Evolutionary conservation across 2,888 invertebrate genomes (phyloP).

Genomic region (Rambutsinella grinnellia): DNA sequence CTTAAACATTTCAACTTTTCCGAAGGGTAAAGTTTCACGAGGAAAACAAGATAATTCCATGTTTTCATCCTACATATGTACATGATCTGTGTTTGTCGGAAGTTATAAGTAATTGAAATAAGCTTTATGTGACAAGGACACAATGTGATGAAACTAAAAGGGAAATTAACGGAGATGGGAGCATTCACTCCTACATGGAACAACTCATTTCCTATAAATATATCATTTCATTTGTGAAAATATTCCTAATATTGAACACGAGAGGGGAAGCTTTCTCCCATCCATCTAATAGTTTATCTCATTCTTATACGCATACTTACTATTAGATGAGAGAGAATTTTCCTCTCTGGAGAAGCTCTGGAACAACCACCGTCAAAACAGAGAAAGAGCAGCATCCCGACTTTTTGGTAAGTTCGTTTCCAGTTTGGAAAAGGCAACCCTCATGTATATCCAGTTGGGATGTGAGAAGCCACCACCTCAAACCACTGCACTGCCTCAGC

Average conservation of each 20-base stretch:
- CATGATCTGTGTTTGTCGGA: constrained; percentile 14
- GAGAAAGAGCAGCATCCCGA: neutral
- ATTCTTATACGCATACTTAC: too few species aligned
- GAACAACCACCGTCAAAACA: neutral
- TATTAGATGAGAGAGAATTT: too few species aligned
- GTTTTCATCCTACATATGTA: neutral
- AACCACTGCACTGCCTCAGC: neutral
- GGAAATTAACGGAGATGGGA: neutral
- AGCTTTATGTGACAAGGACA: constrained; percentile 8
- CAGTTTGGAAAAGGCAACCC: neutral
- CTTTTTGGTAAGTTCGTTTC: neutral
- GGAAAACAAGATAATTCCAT: neutral
- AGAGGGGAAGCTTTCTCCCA: neutral
- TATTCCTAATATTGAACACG: neutral
- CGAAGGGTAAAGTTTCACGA: neutral
- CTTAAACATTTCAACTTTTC: neutral
- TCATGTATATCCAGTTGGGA: too few species aligned
- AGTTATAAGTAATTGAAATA: constrained; percentile 22
- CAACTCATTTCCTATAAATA: neutral
- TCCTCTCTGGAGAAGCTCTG: neutral
- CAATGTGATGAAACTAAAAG: neutral
- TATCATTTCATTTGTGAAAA: neutral
- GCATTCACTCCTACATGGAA: neutral
- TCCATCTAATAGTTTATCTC: too few species aligned
- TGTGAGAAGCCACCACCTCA: neutral